Base-by-base conservation (phyloP, 2,113 vertebrate genomes). In the Callithrix jacchus region DNA sequence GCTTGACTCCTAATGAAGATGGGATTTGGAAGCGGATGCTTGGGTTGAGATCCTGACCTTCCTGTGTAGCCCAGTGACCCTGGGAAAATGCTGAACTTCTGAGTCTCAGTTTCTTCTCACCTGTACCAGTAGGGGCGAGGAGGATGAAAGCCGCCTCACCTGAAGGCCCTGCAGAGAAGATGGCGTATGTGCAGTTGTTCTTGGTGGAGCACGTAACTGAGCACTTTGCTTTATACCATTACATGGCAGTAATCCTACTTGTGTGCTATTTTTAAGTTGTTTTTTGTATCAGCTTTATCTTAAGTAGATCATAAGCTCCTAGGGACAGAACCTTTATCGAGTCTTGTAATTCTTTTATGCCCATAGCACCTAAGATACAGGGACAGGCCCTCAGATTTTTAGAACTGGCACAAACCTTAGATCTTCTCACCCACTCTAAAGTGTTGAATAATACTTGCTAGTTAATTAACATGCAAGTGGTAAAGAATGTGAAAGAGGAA, bases 271-370 rank as follows among this genome's bases (percentile, higher is more conserved):
- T 95, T 82, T 61, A 89, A 86, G 61, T 64, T 80, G 66, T 47
- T 80, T 87, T 90, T 11, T 32, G 12, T 80, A 5, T 92, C 47
- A 56, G 54, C 47, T 89, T 66, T 73, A 32, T 80, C 71, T 91
- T 82, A 77, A 91, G 76, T 88, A 84, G 64, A 35, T 73, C 74
- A 54, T 95, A 58, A 61, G 6, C 58, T 95, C n/a, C 52, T 56
- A 30, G 40, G 42, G 52, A 66, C 47, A 64, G 42, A 89, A 45
- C 32, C 45, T 95, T 71, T 64, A 64, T 64, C 23, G 23, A 77
- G 45, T 79, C 30, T 68, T 64, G n/a, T 0, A 35, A 17, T 71
- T 73, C 84, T 70, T 66, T 54, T 12, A 47, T 61, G 56, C 32
- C 77, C 9, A 2, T 40, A 88, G 32, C 68, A 82, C 91, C 45